Conservation (phyloP, 2,113 vertebrate genomes). For the Chaetura pelagica region DNA sequence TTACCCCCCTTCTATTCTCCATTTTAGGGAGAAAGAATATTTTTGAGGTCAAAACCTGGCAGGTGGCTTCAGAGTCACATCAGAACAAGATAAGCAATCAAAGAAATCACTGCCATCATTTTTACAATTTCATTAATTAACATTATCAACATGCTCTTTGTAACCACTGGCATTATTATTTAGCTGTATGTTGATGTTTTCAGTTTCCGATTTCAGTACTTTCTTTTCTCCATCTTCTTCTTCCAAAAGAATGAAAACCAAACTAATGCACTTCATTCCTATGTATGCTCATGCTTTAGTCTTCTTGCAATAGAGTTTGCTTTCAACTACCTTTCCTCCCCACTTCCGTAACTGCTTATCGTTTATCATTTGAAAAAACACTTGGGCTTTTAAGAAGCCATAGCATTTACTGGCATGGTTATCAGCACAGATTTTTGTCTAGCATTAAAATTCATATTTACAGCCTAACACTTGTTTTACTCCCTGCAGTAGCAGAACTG, state of each 20-base stretch:
- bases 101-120: not conserved
- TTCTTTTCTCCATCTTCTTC: not conserved
- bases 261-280: not conserved
- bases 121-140: not conserved
- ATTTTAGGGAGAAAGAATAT: not conserved
- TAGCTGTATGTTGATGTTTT: not conserved
- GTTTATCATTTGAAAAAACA: not conserved
- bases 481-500: not conserved
- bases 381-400: not conserved
- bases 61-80: not conserved
- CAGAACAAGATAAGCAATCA: not conserved
- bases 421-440: not conserved
- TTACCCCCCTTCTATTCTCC: not conserved
- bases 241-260: not conserved
- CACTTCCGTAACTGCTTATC: not conserved
- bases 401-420: not conserved
- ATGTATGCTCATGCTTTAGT: not conserved
- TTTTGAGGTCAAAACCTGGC: not conserved
- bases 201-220: not conserved
- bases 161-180: not conserved
- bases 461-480: not conserved
- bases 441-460: constrained; percentile 8
- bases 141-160: not conserved
- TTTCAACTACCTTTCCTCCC: not conserved
- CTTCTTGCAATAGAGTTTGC: not conserved